These are phyloP conservation scores for Epizoanthus ramosus DNA, from an alignment of 92 coral and sea anemone genomes.

Conservation along the genomic window DNA sequence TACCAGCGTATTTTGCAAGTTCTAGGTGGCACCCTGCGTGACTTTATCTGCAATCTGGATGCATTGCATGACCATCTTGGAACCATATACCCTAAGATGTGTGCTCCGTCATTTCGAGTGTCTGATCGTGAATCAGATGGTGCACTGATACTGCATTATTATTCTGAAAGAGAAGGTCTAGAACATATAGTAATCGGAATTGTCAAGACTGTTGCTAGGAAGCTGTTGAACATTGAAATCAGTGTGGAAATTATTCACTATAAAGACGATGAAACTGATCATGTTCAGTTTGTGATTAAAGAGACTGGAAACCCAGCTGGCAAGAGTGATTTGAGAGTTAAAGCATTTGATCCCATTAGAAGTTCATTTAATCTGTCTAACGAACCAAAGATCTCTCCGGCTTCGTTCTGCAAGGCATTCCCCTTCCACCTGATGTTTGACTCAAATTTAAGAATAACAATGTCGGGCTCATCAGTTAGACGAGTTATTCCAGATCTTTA, in stretches of 20 bases:
- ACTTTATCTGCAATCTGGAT: conserved; percentile 84
- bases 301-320: conserved; percentile 58
- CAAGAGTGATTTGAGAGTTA: conserved; percentile 48
- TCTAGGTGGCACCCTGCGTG: conserved; percentile 84
- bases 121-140: conserved; percentile 81
- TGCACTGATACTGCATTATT: conserved; percentile 86
- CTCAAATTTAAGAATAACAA: conserved; percentile 65
- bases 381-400: conserved; percentile 90
- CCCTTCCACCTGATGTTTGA: conserved; percentile 92
- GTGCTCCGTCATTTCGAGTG: conserved; percentile 92
- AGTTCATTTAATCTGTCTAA: conserved; percentile 54
- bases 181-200: conserved; percentile 89
- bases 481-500: conserved; percentile 62
- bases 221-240: conserved; percentile 84
- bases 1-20: conserved; percentile 87
- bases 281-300: conserved; percentile 85
- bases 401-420: conserved; percentile 79
- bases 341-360: conserved; percentile 60
- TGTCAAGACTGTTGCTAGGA: conserved; percentile 81
- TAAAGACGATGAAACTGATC: conserved; percentile 66
- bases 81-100: conserved; percentile 84
- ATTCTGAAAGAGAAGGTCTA: conserved; percentile 83
- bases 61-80: conserved; percentile 90
- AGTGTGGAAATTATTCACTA: conserved; percentile 63
- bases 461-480: conserved; percentile 79